Conservation (phyloP, 2,888 invertebrate genomes). For the Leucoma salicis region DNA sequence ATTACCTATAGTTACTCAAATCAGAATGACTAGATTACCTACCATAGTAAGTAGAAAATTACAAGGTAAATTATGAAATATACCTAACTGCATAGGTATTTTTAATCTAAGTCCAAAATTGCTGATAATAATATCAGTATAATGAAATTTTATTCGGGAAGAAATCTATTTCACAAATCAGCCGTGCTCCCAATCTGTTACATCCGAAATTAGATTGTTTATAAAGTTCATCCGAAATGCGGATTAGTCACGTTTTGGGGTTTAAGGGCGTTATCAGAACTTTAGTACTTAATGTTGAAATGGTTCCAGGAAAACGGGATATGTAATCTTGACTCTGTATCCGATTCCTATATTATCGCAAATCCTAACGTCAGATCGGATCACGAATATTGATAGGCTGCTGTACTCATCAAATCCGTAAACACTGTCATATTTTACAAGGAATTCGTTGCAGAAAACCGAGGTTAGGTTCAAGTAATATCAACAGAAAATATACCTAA, state of each 20-base stretch:
- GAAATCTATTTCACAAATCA: conserved; percentile 30
- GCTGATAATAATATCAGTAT: no score
- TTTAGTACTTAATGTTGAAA: conserved; percentile 54
- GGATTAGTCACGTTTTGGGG: conserved; percentile 48
- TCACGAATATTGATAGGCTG: conserved; percentile 48
- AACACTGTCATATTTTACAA: conserved; percentile 57
- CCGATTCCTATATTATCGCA: conserved; percentile 62
- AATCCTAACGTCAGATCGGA: conserved; percentile 59
- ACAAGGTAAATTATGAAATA: no score
- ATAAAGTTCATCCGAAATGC: conserved; percentile 51
- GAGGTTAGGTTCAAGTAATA: conserved; percentile 14
- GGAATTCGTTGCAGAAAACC: conserved; percentile 23
- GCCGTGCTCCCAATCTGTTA: conserved; percentile 40
- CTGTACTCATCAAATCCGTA: conserved; percentile 53
- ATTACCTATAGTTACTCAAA: no score
- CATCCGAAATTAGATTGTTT: conserved; percentile 54
- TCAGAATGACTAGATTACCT: no score
- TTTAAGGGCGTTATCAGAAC: conserved; percentile 62
- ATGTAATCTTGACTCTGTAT: conserved; percentile 54
- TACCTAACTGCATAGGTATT: no score
- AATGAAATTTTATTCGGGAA: conserved; percentile 22
- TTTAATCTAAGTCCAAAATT: no score
- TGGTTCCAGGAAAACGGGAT: conserved; percentile 40
- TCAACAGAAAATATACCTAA: conserved; percentile 31
- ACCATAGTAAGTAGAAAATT: no score